A percentile compares a stretch with the other conserved stretches of the same genome.
These are phyloP conservation scores for Octodonta nipae DNA, from an alignment of 2,888 invertebrate genomes.

Conservation along the genomic window DNA sequence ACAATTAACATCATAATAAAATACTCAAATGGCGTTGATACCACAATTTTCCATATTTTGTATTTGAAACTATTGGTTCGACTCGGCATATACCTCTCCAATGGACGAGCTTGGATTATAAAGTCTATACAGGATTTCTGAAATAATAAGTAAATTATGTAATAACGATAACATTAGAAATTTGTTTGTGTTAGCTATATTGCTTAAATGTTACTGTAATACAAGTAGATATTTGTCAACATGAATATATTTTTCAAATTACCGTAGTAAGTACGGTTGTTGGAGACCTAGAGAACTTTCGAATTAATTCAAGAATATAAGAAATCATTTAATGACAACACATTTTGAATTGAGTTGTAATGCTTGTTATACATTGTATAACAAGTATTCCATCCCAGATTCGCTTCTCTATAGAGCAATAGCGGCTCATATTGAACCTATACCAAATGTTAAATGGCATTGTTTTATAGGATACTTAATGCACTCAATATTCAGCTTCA, in stretches of 20 bases:
- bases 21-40: conserved; percentile 98
- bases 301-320: no score
- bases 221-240: neutral
- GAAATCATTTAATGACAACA: no score
- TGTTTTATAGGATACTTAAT: no score
- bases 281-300: no score
- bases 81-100: conserved; percentile 98
- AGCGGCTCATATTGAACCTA: no score
- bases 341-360: no score
- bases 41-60: conserved; percentile 96
- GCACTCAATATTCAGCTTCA: no score
- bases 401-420: no score
- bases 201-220: conserved; percentile 1
- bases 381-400: no score
- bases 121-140: conserved; percentile 99
- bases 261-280: no score
- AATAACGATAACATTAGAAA: neutral
- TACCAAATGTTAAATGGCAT: no score
- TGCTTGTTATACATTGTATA: no score
- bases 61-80: conserved; percentile 94
- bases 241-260: neutral
- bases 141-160: conserved; percentile 28
- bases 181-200: neutral
- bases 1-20: conserved; percentile 99
- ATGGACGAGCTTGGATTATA: conserved; percentile 94